A percentile compares a stretch with the other conserved stretches of the same genome.
Evolutionary conservation across 2,888 invertebrate species (phyloP).

Genomic region (Cotesia congregata): DNA sequence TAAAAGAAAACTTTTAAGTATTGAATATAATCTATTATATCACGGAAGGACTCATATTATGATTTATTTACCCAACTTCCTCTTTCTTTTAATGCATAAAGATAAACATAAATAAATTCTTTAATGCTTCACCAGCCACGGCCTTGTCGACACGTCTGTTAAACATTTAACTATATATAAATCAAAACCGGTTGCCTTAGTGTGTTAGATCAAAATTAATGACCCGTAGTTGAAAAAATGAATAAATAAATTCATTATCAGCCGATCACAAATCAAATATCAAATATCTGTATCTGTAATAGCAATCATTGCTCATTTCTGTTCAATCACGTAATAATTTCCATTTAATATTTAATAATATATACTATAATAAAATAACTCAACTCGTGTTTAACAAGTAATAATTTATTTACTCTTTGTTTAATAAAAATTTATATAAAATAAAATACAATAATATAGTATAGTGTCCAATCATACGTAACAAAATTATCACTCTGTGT

Average conservation of each 20-base stretch:
- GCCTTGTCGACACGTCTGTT: constrained; percentile 52
- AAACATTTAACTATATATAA: constrained; percentile 43
- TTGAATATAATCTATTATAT: background rate
- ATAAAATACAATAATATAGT: background rate
- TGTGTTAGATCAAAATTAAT: constrained; percentile 18
- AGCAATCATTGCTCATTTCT: background rate
- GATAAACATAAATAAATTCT: constrained; percentile 46
- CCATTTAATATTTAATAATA: background rate
- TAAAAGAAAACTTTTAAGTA: background rate
- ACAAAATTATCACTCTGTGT: background rate
- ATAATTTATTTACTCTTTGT: background rate
- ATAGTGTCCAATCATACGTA: background rate
- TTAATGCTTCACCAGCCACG: constrained; percentile 52
- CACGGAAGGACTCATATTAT: constrained; percentile 6
- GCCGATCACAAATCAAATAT: background rate
- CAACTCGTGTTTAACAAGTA: background rate
- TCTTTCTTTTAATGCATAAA: constrained; percentile 1
- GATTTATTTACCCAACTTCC: background rate
- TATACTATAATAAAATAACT: background rate
- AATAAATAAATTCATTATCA: background rate
- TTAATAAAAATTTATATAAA: background rate
- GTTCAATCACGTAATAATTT: background rate
- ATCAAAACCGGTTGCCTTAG: constrained; percentile 44
- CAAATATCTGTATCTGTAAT: too few relatives aligned
- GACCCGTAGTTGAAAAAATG: background rate